Evolutionary conservation across 2,888 invertebrate genomes (phyloP).

Genomic region (Belgica antarctica): DNA sequence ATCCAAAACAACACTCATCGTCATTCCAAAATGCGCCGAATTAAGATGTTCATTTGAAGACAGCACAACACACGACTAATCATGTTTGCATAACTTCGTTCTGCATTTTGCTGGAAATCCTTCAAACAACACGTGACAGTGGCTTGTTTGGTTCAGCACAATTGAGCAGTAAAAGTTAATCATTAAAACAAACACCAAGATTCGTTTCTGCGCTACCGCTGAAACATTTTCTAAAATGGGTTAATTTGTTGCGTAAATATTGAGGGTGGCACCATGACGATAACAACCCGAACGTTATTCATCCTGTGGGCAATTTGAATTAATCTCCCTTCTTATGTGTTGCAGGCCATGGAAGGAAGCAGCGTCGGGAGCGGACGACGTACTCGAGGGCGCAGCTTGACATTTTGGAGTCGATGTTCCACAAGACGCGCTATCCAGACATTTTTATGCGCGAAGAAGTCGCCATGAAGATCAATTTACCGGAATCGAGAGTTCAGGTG

Average conservation of each 20-base stretch:
- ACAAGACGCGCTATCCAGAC: constrained; percentile 93
- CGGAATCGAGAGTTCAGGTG: constrained; percentile 94
- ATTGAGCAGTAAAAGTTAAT: constrained; percentile 42
- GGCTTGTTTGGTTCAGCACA: constrained; percentile 13
- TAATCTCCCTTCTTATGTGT: too few species aligned
- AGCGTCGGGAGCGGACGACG: constrained; percentile 90
- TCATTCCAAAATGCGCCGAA: too few species aligned
- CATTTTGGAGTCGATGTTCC: constrained; percentile 83
- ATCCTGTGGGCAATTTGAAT: neutral
- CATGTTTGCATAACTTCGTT: too few species aligned
- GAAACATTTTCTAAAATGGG: constrained; percentile 24
- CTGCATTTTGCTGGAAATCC: neutral
- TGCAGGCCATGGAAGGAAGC: constrained; percentile 71
- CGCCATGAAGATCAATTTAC: constrained; percentile 89
- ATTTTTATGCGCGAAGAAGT: constrained; percentile 98
- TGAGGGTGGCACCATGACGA: constrained; percentile 10
- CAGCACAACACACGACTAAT: too few species aligned
- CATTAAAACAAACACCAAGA: constrained; percentile 38
- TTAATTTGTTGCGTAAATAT: constrained; percentile 35
- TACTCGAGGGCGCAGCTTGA: constrained; percentile 93
- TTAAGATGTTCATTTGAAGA: too few species aligned
- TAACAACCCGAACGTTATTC: neutral
- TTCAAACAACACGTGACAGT: constrained; percentile 31
- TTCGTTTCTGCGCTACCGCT: too few species aligned
- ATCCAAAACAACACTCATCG: too few species aligned